phyloP scores from a whole-genome alignment of 1,140 invertebrate genomes.

The Hylyphantes graminicola region DNA sequence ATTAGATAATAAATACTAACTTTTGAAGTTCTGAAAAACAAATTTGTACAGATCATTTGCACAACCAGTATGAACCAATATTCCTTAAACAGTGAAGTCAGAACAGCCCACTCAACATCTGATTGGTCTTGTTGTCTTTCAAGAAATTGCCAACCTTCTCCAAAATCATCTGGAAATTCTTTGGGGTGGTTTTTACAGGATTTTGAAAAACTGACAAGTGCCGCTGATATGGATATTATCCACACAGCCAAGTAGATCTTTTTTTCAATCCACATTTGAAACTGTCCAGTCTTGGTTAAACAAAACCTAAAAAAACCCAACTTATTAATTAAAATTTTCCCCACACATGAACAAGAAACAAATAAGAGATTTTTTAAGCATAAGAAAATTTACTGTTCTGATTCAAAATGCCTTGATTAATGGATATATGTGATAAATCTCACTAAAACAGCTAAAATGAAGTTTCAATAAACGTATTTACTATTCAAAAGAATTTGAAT shows the following conservation, averaged over 20 bases:
- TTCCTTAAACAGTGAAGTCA: conserved; percentile 4
- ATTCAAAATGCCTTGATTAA: no score
- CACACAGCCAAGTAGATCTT: not conserved
- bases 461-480: no score
- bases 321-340: no score
- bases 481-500: no score
- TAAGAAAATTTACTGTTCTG: no score
- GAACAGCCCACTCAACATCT: conserved; percentile 6
- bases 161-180: conserved; percentile 1
- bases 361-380: no score
- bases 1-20: no score
- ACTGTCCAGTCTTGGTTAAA: no score
- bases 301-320: no score
- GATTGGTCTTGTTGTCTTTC: not conserved
- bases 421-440: no score
- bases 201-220: not conserved
- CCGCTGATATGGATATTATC: not conserved
- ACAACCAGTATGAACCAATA: conserved; percentile 14
- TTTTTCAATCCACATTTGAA: not conserved
- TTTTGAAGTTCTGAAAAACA: not conserved
- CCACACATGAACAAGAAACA: no score
- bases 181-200: not conserved
- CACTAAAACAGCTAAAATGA: no score
- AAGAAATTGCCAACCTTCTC: not conserved
- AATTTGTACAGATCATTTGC: not conserved